Conservation (phyloP, 2,888 invertebrate genomes). For the Rhagonycha lutea region DNA sequence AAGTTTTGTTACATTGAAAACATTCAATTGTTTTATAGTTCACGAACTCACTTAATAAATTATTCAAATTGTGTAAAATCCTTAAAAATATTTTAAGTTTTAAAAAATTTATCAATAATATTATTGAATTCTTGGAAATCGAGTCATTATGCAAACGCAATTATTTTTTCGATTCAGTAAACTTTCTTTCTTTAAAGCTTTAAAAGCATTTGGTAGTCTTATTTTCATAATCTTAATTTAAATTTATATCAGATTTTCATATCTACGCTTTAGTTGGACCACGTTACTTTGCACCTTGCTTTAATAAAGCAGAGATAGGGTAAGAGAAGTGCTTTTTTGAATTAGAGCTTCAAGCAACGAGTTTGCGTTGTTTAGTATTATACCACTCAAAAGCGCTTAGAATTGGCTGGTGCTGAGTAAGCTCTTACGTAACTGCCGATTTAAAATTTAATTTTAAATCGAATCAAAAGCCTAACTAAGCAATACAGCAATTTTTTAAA, state of each 20-base stretch:
- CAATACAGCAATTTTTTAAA: neutral
- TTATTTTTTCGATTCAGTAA: conserved; percentile 21
- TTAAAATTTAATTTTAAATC: neutral
- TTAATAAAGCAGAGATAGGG: neutral
- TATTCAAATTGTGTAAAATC: neutral
- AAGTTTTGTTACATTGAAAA: neutral
- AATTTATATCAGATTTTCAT: conserved; percentile 25
- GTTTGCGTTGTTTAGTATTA: neutral
- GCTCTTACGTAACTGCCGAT: neutral
- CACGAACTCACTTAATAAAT: neutral
- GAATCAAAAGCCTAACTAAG: neutral
- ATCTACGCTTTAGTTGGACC: conserved; percentile 12
- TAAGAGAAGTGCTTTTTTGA: neutral
- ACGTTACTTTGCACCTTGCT: conserved; percentile 5
- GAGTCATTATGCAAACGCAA: conserved; percentile 16
- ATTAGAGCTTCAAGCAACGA: neutral
- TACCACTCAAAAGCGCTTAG: neutral
- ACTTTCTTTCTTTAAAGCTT: conserved; percentile 8
- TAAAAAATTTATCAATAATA: neutral
- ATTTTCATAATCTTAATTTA: conserved; percentile 29
- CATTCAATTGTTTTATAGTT: neutral
- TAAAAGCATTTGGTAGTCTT: conserved; percentile 16
- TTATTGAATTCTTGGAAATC: neutral
- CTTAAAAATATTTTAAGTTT: neutral
- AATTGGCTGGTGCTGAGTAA: neutral